These are phyloP conservation scores for Stomatorhinus walkeri DNA, from an alignment of 2,797 vertebrate genomes.

Conservation along the genomic window DNA sequence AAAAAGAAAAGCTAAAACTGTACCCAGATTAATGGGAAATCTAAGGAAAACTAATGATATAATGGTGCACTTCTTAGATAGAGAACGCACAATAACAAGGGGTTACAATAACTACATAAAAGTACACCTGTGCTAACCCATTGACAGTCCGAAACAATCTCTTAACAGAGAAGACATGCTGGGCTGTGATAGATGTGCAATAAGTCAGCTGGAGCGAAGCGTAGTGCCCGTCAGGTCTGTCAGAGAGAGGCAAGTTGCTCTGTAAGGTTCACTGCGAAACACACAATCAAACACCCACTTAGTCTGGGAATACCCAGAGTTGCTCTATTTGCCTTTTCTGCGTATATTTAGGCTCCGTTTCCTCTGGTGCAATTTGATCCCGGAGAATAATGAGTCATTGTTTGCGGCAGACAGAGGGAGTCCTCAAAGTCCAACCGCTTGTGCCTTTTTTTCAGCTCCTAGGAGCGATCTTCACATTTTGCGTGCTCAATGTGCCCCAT, in stretches of 20 bases:
- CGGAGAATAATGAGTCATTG: constrained; percentile 23
- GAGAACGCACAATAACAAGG: not conserved
- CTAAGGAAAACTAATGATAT: not conserved
- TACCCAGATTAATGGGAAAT: not conserved
- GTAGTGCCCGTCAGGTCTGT: not conserved
- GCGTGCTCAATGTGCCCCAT: not conserved
- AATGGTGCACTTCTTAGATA: not conserved
- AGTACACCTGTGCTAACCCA: not conserved
- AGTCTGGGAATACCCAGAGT: constrained; percentile 15
- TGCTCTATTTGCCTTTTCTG: not conserved
- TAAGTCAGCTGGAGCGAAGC: not conserved
- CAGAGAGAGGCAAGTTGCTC: not conserved
- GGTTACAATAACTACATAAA: not conserved
- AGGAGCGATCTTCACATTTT: not conserved
- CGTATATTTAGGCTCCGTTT: constrained; percentile 18
- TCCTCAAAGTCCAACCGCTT: constrained; percentile 11
- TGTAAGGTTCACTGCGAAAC: not conserved
- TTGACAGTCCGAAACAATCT: not conserved
- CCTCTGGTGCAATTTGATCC: constrained; percentile 19
- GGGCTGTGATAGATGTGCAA: not conserved
- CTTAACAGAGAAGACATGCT: not conserved
- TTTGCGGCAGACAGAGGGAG: constrained; percentile 10
- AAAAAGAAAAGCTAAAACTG: constrained; percentile 2
- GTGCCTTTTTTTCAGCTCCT: not conserved
- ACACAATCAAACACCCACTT: constrained; percentile 2